Evolutionary conservation across 2,888 invertebrate species (phyloP), one percentile per base, ranked within the genome.

Genomic region (Tillus elongatus): DNA sequence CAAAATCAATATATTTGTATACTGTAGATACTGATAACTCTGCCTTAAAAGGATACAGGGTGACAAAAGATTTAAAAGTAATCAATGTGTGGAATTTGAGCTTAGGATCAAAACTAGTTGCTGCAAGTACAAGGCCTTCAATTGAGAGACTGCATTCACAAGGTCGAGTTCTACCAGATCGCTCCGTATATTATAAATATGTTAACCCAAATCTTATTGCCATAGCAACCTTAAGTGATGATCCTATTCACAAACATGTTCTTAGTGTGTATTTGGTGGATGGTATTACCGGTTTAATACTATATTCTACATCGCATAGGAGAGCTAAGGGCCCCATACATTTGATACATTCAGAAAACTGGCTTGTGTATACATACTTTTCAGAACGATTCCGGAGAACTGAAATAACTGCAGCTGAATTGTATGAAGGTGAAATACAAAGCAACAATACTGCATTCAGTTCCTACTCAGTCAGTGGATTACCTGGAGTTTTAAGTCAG

Each of bases 101-200:
- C 33, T 66, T 91, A 33, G 75, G 77, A 37, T 66, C 73, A 4
- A 72, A 71, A 50, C 71, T 88, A 27, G 72, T 77, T 33, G 71
- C 73, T 2, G 66, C 79, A 4, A 77, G 74, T 35, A 70, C 72
- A 15, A 81, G 85, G 56, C 75, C 77, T 52, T 66, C 74, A 4
- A 68, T 71, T 46, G 88, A 88, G 68, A 73, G 77, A 41, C 87
- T 91, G 10, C 95, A 96, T 66, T 93, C 95, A 1, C 91, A 93
- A 60, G 98, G 97, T 13, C 77, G 92, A 47, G 96, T 96, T 33
- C 70, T 97, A 47, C 85, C 86, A 19, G 97, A 98, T 70, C 77
- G 98, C 44, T 90, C 90, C 51, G 98, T 99, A 36, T 77, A 97
- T 24, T 98, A 98, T 71, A 99, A 98, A 68, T 97, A 99, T 66